phyloP scores from a whole-genome alignment of 92 coral and sea anemone genomes.

The Palythoa heliodiscus region DNA sequence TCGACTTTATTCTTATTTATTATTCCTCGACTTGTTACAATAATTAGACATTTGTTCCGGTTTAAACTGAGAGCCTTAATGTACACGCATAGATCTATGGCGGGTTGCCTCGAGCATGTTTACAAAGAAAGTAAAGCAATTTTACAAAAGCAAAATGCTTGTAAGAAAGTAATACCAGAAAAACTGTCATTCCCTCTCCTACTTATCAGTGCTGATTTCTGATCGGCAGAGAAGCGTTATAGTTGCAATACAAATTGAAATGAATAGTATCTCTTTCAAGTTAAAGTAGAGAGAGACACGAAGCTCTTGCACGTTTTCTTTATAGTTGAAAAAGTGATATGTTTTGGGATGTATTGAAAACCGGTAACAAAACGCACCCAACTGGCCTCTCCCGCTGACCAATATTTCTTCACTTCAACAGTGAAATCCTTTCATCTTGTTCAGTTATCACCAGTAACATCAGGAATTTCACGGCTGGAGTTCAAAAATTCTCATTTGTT shows the following conservation, averaged over 20 bases:
- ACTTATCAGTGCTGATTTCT: no score
- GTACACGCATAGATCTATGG: background rate
- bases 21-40: no score
- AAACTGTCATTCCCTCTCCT: no score
- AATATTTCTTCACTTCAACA: background rate
- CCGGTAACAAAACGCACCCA: background rate
- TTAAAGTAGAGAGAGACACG: background rate
- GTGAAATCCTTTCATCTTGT: background rate
- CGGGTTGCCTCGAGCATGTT: no score
- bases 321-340: no score
- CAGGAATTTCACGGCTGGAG: slow-evolving; percentile 21
- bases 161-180: no score
- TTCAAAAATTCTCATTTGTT: slow-evolving; percentile 11
- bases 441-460: slow-evolving; percentile 21
- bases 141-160: no score
- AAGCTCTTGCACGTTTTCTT: background rate
- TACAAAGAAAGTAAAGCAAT: no score
- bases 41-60: background rate
- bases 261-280: background rate
- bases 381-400: background rate
- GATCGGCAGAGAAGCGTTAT: no score
- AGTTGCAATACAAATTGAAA: no score
- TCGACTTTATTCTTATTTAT: background rate
- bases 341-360: background rate
- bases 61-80: no score